Evolutionary conservation across 2,113 vertebrate species (phyloP), one percentile per base, ranked within the genome.

Genomic region (Gallinago undulata): DNA sequence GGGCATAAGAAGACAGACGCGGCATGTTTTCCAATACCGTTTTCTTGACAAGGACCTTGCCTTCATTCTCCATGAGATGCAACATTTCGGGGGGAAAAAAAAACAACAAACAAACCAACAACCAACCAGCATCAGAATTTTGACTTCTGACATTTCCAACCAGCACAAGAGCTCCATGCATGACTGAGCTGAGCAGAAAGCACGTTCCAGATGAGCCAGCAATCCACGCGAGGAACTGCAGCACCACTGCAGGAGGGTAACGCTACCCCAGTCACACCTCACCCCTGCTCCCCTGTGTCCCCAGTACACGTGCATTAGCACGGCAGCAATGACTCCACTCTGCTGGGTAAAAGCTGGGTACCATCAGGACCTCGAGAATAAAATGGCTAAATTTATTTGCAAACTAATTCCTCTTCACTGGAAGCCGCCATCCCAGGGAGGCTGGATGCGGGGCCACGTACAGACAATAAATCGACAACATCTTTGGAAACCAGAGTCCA

Each of bases 91-190:
- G 39, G 10, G 10, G 10, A 39, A 39, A 39, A 5, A 84, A 92
- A 23, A 4, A 47, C 10, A 47, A 19, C 19, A 45, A 45, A 45
- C 15, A 43, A 43, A 43, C 15, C 13, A 43, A 43, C 15, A 43
- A 11, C 31, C 39, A 39, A 39, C 39, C 39, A 8, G 45, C 64
- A 88, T n/a, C n/a, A 33, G 8, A 24, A 55, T 6, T 37, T 21
- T 72, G 84, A 66, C 84, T 95, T 56, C 33, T 77, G 93, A 35
- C 81, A 83, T 74, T 80, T 84, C 55, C 87, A 89, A 19, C 3
- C 74, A 33, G 60, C 59, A 23, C 6, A 0, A 59, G 66, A 89
- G 84, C 70, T 51, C 86, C 15, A 69, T 0, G 47, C 59, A 37
- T n/a, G 64, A 41, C 50, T 67, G 88, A 68, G 19, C 67, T 15